Evolutionary conservation across 2,113 vertebrate species (phyloP).

Genomic region (Rhagologus leucostigma): DNA sequence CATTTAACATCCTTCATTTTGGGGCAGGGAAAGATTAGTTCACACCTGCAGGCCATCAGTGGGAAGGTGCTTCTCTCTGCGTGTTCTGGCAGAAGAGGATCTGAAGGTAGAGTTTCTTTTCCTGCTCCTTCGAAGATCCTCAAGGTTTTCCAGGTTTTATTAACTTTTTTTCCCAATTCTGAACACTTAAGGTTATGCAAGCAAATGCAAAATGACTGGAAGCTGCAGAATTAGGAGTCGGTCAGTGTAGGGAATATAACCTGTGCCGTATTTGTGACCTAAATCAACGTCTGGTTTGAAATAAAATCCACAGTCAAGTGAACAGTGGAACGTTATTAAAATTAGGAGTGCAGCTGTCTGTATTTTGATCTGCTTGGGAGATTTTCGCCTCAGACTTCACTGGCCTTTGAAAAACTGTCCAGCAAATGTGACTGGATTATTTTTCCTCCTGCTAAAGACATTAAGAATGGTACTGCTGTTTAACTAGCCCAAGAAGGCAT

Average conservation of each 20-base stretch:
- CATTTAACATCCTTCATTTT: background rate
- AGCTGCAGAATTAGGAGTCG: background rate
- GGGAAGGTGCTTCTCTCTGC: background rate
- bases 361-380: slow-evolving; percentile 9
- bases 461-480: background rate
- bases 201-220: background rate
- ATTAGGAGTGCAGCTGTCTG: slow-evolving; percentile 15
- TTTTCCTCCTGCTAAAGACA: background rate
- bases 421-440: background rate
- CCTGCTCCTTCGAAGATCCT: background rate
- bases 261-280: background rate
- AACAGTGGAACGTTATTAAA: background rate
- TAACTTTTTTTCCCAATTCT: background rate
- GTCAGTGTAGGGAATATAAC: background rate
- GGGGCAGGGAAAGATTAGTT: background rate
- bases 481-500: background rate
- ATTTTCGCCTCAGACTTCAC: background rate
- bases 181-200: background rate
- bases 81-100: background rate
- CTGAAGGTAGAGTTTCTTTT: background rate
- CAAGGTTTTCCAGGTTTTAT: background rate
- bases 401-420: background rate
- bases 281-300: background rate
- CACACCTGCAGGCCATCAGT: background rate
- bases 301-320: background rate